These are phyloP conservation scores for Champsocephalus gunnari DNA, from an alignment of 2,797 vertebrate species.

Conservation along the genomic window DNA sequence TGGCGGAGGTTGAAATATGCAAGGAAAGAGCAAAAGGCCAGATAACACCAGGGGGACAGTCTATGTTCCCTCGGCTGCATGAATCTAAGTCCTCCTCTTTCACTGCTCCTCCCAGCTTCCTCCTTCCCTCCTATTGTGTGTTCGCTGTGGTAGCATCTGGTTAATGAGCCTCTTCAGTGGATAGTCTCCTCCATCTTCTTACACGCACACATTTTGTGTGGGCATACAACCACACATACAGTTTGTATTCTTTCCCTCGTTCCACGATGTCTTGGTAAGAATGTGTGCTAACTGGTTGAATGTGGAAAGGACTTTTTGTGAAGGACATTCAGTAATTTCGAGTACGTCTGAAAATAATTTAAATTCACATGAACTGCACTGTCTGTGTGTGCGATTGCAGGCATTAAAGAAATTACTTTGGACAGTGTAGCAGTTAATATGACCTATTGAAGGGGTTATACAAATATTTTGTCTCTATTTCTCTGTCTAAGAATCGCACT, in stretches of 20 bases:
- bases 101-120: constrained; percentile 40
- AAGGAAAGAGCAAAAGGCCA: constrained; percentile 61
- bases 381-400: constrained; percentile 17
- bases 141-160: constrained; percentile 71
- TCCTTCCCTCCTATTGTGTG: constrained; percentile 66
- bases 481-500: not conserved
- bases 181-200: constrained; percentile 59
- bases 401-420: constrained; percentile 11
- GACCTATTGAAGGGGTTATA: constrained; percentile 5
- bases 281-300: constrained; percentile 23
- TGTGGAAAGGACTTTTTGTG: constrained; percentile 31
- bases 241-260: not conserved
- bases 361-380: constrained; percentile 2
- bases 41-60: constrained; percentile 38
- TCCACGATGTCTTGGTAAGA: constrained; percentile 3
- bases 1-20: constrained; percentile 53
- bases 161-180: constrained; percentile 69
- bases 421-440: constrained; percentile 20
- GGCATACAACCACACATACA: constrained; percentile 6
- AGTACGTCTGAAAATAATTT: not conserved
- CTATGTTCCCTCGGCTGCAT: constrained; percentile 53
- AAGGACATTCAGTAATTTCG: constrained; percentile 6
- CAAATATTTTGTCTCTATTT: constrained; percentile 7
- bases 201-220: constrained; percentile 21
- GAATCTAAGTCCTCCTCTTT: constrained; percentile 55